Evolutionary conservation across 2,797 vertebrate species (phyloP), one percentile per base, ranked within the genome.

Genomic region (Sebastes umbrosus): DNA sequence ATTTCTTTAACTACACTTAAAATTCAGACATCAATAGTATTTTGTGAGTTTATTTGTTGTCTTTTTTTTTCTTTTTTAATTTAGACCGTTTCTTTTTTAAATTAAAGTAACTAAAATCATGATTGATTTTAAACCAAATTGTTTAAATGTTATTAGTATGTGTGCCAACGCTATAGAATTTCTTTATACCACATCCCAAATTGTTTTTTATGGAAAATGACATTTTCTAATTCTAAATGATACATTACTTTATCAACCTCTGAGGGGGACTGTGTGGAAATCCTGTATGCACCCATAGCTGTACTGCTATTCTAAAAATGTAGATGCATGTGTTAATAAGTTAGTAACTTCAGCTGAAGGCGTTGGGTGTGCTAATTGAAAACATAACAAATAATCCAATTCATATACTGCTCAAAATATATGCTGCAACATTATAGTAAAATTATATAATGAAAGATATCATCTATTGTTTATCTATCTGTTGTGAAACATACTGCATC

Each of bases 21-120:
- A 36, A 3, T 8, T 9, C 20, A 39, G 14, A 52, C 6, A 18
- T 14, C 0, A 10, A 12, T 4, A 8, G 1, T 0, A 60, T 29
- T 69, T 68, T 57, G 6, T 9, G 9, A 25, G 5, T 39, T 43
- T 18, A 2, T 54, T 34, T 24, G 1, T 78, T 36, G 4, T 22
- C 2, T 2, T 22, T 50, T 52, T 29, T 25, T 5, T 3, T 1
- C 2, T 7, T 22, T 50, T 34, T 66, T 25, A 2, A 27, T 64
- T 0, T 8, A n/a, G 2, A 55, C 3, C 8, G 8, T 29, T 60
- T 73, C 2, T 57, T 34, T 43, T 63, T 27, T 2, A 66, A 70
- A 52, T 59, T 46, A 54, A 24, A 36, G 3, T 9, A 4, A 59
- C 11, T 8, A 5, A 46, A 73, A 34, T 55, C 22, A 3, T 14